phyloP scores from a whole-genome alignment of 2,888 invertebrate genomes.

The Lamellibrachia satsuma region DNA sequence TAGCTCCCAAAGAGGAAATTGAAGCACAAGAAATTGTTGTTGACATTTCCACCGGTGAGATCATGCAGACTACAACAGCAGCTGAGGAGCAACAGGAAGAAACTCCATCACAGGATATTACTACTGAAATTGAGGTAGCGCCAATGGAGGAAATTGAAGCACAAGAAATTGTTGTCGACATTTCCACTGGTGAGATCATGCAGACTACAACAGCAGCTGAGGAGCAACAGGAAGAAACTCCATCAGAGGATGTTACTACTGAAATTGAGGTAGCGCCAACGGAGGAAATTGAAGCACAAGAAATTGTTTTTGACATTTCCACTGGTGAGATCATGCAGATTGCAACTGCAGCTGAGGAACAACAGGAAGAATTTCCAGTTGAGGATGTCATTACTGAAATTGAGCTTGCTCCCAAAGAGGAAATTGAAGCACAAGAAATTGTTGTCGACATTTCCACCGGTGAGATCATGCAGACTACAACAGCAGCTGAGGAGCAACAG shows the following conservation, averaged over 20 bases:
- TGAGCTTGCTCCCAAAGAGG: neutral
- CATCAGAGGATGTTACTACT: neutral
- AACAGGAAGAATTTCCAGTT: neutral
- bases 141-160: neutral
- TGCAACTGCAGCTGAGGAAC: neutral
- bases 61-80: neutral
- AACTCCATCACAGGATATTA: neutral
- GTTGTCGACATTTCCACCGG: slow-evolving; percentile 27
- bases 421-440: neutral
- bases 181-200: neutral
- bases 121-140: neutral
- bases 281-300: neutral
- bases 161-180: neutral
- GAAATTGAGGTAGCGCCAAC: neutral
- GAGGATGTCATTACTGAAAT: neutral
- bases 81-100: neutral
- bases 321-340: neutral
- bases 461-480: neutral
- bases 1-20: neutral
- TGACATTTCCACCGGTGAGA: neutral
- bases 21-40: neutral
- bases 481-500: neutral
- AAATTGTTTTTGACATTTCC: neutral
- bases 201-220: neutral
- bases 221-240: neutral